Percentiles rank a stretch among this genome's conserved stretches.
These are phyloP conservation scores for Apoderus coryli DNA, from an alignment of 2,888 invertebrate species.

Conservation along the genomic window DNA sequence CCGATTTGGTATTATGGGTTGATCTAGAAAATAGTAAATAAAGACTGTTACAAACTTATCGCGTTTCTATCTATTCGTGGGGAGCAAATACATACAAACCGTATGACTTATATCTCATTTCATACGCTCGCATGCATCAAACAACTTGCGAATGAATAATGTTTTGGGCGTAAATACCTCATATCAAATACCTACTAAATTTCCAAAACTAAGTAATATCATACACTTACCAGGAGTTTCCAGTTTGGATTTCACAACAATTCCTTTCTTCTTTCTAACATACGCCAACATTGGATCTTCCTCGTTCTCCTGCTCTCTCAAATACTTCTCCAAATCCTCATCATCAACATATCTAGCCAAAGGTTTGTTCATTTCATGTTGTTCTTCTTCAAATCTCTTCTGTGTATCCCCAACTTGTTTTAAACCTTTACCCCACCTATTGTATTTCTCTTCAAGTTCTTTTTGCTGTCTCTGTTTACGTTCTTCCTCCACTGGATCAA, in stretches of 20 bases:
- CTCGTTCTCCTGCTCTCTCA: slow-evolving; percentile 59
- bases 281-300: slow-evolving; percentile 94
- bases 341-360: slow-evolving; percentile 83
- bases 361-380: slow-evolving; percentile 81
- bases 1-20: slow-evolving; percentile 74
- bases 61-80: too few relatives aligned
- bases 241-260: too few relatives aligned
- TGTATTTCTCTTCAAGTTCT: slow-evolving; percentile 59
- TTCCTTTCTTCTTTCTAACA: slow-evolving; percentile 60
- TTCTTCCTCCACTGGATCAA: slow-evolving; percentile 56
- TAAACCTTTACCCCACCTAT: slow-evolving; percentile 71
- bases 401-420: slow-evolving; percentile 69
- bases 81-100: too few relatives aligned
- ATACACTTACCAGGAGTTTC: slow-evolving; percentile 28
- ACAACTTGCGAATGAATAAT: too few relatives aligned
- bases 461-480: slow-evolving; percentile 50
- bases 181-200: too few relatives aligned
- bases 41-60: too few relatives aligned
- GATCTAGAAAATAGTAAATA: slow-evolving; percentile 33
- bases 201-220: too few relatives aligned
- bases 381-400: slow-evolving; percentile 52
- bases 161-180: too few relatives aligned
- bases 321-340: slow-evolving; percentile 64
- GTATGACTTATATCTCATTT: too few relatives aligned
- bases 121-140: too few relatives aligned